phyloP scores from a whole-genome alignment of 2,113 vertebrate genomes.

The Hemicordylus capensis region DNA sequence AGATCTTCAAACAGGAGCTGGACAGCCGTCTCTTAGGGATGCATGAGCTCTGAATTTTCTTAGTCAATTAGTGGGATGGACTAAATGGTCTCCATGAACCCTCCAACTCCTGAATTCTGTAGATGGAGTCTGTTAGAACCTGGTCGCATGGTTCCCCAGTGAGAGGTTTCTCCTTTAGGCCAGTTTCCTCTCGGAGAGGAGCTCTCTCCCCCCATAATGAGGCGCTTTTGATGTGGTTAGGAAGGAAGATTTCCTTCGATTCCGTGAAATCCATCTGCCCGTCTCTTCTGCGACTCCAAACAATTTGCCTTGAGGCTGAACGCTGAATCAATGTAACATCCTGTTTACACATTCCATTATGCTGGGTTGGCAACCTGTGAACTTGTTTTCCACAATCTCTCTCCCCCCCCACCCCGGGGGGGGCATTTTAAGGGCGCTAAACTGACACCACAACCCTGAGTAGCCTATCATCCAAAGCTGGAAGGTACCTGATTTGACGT shows the following conservation, averaged over 20 bases:
- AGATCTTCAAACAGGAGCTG: no score
- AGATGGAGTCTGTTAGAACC: no score
- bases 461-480: background rate
- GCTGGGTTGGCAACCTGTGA: background rate
- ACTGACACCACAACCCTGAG: background rate
- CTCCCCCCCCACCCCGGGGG: no score
- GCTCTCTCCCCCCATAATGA: no score
- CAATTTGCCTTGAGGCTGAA: background rate
- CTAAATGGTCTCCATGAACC: no score
- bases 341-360: background rate
- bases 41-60: no score
- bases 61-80: no score
- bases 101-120: no score
- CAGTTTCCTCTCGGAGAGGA: no score
- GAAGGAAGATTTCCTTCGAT: no score
- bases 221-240: background rate
- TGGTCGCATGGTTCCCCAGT: no score
- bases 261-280: background rate
- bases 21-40: no score
- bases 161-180: background rate
- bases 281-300: background rate
- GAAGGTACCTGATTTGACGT: background rate
- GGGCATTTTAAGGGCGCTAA: background rate
- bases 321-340: background rate
- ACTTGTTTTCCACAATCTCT: background rate